Evolutionary conservation across 2,888 invertebrate genomes (phyloP).

Genomic region (Eupelmus urozonus): DNA sequence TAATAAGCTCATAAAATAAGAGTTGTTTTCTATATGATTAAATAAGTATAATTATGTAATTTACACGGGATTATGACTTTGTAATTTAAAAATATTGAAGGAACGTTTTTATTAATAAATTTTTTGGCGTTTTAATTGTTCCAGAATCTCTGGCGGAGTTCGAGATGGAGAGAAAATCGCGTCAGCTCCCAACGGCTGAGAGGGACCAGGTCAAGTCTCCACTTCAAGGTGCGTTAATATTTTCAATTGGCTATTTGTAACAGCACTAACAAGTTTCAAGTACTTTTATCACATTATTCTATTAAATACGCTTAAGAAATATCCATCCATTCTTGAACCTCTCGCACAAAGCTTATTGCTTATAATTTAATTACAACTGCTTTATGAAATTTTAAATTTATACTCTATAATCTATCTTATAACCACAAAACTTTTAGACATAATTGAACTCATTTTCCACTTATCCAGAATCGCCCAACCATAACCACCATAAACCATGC

Average conservation of each 20-base stretch:
- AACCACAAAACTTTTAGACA: not conserved
- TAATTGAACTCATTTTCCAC: too few species aligned
- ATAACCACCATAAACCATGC: too few species aligned
- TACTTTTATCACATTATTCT: constrained; percentile 9
- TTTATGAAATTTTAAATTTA: not conserved
- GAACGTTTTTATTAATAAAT: constrained; percentile 39
- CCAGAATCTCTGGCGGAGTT: constrained; percentile 91
- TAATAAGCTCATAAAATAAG: too few species aligned
- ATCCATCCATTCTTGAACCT: not conserved
- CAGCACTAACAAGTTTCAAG: constrained; percentile 10
- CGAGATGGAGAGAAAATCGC: constrained; percentile 91
- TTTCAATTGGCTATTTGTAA: constrained; percentile 20
- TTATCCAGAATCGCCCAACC: too few species aligned
- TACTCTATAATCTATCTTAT: not conserved
- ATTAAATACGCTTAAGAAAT: constrained; percentile 2
- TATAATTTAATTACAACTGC: constrained; percentile 2
- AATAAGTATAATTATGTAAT: too few species aligned
- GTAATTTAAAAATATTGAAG: too few species aligned
- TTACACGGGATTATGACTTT: too few species aligned
- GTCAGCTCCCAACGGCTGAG: constrained; percentile 87
- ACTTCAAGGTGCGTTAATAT: constrained; percentile 81
- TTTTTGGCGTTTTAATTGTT: constrained; percentile 72
- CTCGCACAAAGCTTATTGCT: not conserved
- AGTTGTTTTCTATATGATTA: too few species aligned
- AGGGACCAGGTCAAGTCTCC: constrained; percentile 90